Conservation (phyloP, 1,140 invertebrate species). For the Anadara kagoshimensis region DNA sequence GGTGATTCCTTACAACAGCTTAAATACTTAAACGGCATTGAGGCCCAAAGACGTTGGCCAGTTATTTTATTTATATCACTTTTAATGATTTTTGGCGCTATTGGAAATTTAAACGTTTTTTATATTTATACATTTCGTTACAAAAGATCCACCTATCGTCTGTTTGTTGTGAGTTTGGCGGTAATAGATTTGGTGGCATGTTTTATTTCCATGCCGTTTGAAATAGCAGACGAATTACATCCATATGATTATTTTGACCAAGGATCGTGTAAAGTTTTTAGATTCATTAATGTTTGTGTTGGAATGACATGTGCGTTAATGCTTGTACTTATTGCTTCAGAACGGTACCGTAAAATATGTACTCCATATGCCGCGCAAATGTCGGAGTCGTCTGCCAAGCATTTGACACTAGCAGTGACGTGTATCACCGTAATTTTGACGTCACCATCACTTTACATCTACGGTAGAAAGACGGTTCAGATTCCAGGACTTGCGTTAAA, state of each 20-base stretch:
- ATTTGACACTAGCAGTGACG: constrained; percentile 18
- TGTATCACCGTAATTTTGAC: constrained; percentile 3
- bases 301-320: constrained; percentile 26
- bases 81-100: constrained; percentile 14
- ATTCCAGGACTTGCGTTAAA: background rate
- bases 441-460: constrained; percentile 31
- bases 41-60: constrained; percentile 6
- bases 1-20: no score
- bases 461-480: constrained; percentile 32
- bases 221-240: constrained; percentile 59
- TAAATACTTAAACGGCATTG: constrained; percentile 4
- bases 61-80: constrained; percentile 31
- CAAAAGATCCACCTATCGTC: constrained; percentile 29
- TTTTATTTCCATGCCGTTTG: constrained; percentile 58
- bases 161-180: constrained; percentile 51
- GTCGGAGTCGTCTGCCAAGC: constrained; percentile 15
- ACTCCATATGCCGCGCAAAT: constrained; percentile 33
- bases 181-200: constrained; percentile 57
- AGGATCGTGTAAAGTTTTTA: constrained; percentile 54
- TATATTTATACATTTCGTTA: constrained; percentile 19
- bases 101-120: constrained; percentile 31
- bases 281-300: constrained; percentile 46
- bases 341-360: constrained; percentile 40
- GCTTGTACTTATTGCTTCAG: constrained; percentile 33
- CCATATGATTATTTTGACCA: constrained; percentile 52